A percentile compares a stretch with the other conserved stretches of the same genome.
phyloP scores from a whole-genome alignment of 2,797 vertebrate genomes.

The Alca torda region DNA sequence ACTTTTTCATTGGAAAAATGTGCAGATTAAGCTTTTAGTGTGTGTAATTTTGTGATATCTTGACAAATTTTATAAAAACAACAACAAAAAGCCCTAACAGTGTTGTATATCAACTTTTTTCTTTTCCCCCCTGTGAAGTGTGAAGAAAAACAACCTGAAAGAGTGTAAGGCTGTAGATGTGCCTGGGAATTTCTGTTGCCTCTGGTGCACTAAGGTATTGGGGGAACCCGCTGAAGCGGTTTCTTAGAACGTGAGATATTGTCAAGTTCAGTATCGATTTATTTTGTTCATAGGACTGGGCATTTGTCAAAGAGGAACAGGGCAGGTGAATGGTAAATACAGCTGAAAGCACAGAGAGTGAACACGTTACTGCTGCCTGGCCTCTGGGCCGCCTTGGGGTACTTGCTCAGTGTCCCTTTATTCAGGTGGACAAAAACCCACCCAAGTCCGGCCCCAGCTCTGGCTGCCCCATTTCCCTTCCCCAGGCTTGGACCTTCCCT shows the following conservation, averaged over 20 bases:
- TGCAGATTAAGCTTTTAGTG: slow-evolving; percentile 71
- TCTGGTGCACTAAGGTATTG: not conserved
- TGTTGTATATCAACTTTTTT: not conserved
- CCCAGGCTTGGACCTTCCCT: fast-evolving
- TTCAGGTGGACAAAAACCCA: not conserved
- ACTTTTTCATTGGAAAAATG: slow-evolving; percentile 74
- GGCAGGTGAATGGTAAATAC: not conserved
- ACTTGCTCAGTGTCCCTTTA: not conserved
- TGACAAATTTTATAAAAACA: slow-evolving; percentile 85
- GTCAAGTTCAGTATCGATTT: not conserved
- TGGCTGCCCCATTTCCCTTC: not conserved
- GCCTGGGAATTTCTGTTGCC: not conserved
- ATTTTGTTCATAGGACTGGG: not conserved
- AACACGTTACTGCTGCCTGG: not conserved
- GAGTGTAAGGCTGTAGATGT: not conserved
- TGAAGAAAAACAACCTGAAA: not conserved
- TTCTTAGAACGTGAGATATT: not conserved
- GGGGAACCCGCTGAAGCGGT: not conserved
- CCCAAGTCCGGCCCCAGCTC: not conserved
- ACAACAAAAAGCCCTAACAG: slow-evolving; percentile 33
- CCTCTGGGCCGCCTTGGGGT: not conserved
- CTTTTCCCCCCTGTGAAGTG: fast-evolving
- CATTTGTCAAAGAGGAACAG: not conserved
- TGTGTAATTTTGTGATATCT: slow-evolving; percentile 75
- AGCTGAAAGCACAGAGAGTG: not conserved